These are phyloP conservation scores for Coregonus suidteri DNA, from an alignment of 2,797 vertebrate genomes.

Conservation along the genomic window DNA sequence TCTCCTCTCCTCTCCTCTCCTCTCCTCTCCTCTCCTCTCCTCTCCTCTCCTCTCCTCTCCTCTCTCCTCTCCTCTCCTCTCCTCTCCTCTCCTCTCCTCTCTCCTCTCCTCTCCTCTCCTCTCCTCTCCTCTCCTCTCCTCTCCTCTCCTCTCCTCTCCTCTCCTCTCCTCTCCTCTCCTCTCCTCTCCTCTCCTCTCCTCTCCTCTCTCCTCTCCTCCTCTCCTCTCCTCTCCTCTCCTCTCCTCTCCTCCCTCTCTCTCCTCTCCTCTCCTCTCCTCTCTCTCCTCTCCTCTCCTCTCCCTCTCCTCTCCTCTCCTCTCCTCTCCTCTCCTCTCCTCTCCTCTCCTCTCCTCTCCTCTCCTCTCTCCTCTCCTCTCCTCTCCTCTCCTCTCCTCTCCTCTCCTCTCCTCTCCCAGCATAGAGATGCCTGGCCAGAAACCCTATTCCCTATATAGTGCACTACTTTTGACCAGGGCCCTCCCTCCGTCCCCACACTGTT, in stretches of 20 bases:
- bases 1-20: background rate
- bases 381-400: background rate
- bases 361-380: background rate
- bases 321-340: background rate
- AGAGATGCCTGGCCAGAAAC: too few species aligned
- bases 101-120: background rate
- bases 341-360: background rate
- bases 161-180: background rate
- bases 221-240: too few species aligned
- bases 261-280: background rate
- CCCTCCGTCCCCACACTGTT: too few species aligned
- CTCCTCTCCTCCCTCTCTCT: background rate
- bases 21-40: background rate
- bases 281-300: background rate
- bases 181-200: background rate
- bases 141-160: background rate
- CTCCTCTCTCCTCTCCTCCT: background rate
- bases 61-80: background rate
- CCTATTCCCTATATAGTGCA: too few species aligned
- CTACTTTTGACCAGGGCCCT: too few species aligned
- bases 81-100: background rate
- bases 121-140: background rate
- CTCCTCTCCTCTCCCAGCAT: too few species aligned
- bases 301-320: background rate
- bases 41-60: background rate